These are phyloP conservation scores for Centropus unirufus DNA, from an alignment of 2,113 vertebrate species.

Conservation along the genomic window DNA sequence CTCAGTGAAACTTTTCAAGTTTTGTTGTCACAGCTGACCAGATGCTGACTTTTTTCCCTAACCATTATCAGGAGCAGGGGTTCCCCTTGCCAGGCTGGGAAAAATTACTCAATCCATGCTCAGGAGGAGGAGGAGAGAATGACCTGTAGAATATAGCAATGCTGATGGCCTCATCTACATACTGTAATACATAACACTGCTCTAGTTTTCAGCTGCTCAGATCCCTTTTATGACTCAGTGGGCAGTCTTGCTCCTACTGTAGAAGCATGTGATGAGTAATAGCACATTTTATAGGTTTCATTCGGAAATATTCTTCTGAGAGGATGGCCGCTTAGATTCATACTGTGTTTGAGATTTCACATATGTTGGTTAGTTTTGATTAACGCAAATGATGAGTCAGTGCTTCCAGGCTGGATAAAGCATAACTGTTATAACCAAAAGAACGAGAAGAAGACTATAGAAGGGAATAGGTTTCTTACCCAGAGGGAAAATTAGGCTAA, in stretches of 20 bases:
- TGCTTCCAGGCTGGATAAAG: background rate
- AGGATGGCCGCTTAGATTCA: background rate
- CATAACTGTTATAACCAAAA: background rate
- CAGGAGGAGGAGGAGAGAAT: background rate
- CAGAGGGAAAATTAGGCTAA: background rate
- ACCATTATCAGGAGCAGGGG: background rate
- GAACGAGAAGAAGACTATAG: background rate
- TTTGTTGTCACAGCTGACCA: background rate
- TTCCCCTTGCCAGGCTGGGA: background rate
- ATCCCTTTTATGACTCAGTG: background rate
- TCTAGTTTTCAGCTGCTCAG: fast-evolving
- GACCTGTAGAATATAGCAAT: background rate
- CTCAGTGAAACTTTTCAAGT: background rate
- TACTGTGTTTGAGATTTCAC: background rate
- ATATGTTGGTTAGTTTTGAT: background rate
- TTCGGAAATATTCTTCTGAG: background rate
- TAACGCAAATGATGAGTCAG: background rate
- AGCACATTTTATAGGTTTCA: background rate
- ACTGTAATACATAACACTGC: background rate
- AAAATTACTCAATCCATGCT: background rate
- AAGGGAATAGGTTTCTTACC: background rate
- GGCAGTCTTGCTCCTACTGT: background rate
- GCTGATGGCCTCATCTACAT: fast-evolving
- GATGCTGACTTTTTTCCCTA: background rate
- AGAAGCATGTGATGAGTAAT: background rate